Evolutionary conservation across 2,113 vertebrate species (phyloP), one percentile per base, ranked within the genome.

Genomic region (Corythaixoides concolor): DNA sequence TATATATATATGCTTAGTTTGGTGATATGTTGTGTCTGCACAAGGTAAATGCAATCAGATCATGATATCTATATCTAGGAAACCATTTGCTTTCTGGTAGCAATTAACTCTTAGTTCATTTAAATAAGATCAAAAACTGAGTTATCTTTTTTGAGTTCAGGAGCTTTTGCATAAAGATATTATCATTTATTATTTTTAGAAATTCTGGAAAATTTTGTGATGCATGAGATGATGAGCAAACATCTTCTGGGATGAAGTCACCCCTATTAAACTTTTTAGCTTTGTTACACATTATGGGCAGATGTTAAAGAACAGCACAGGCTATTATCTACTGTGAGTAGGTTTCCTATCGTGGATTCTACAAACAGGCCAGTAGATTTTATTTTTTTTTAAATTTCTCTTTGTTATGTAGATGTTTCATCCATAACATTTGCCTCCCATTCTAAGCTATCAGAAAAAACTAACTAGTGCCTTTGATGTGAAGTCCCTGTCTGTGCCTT

Each of bases 281-380:
- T 80, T 89, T 87, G 58, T 93, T 85, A 63, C 67, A 88, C 62
- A n/a, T 94, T 91, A 96, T 80, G 59, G 91, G 32, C 88, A 97
- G 94, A 91, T 95, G 91, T 91, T 90, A 88, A 94, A 82, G 77
- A 86, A 28, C 35, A 79, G 67, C 66, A 53, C 22, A 88, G 59
- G 7, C 58, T 88, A 74, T 58, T 85, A 41, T 73, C 58, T 95
- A 58, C 30, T 1, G 6, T 41, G n/a, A 66, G 15, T 76, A 89
- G 27, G 8, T 85, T 96, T 96, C 95, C 24, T 53, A 12, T 76
- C 69, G 39, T 26, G n/a, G 19, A 83, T 73, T 85, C 50, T 85
- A 92, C 43, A 84, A 75, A 81, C 14, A 24, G 8, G 26, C 28
- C 27, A 19, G 33, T 72, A 87, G n/a, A n/a, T 64, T 35, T 22